Percentiles rank a stretch among this genome's conserved stretches.
phyloP scores from a whole-genome alignment of 2,113 vertebrate genomes.

The Hiodon tergisus region DNA sequence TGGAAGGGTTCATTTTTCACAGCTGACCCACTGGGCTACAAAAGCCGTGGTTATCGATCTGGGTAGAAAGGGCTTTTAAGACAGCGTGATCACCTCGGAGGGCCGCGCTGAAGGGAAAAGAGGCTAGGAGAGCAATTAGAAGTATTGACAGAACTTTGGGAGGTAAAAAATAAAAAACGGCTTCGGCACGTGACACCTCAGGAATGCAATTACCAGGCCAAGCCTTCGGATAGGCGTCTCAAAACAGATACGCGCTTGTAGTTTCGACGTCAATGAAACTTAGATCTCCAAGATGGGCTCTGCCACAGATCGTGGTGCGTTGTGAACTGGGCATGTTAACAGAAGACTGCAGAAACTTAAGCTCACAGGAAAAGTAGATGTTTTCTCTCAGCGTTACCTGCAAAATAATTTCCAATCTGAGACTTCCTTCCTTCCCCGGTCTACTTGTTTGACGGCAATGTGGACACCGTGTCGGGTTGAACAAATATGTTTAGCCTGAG shows the following conservation, averaged over 20 bases:
- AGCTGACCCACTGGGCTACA: background rate
- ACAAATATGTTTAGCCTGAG: conserved; percentile 15
- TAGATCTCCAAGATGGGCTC: no score
- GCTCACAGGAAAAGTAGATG: background rate
- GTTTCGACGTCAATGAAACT: no score
- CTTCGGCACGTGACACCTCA: background rate
- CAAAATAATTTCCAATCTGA: conserved; percentile 31
- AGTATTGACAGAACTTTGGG: background rate
- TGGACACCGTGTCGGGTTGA: no score
- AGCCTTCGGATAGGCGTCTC: background rate
- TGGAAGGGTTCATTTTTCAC: conserved; percentile 18
- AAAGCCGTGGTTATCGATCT: conserved; percentile 9
- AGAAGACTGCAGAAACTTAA: background rate
- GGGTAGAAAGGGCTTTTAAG: background rate
- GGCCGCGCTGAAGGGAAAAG: background rate
- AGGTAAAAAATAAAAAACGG: background rate
- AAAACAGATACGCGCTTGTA: no score
- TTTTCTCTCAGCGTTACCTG: conserved; percentile 24
- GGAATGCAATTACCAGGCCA: background rate
- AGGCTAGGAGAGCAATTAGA: background rate
- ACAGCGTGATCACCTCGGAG: background rate
- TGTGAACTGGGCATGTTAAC: no score
- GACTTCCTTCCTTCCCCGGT: conserved; percentile 29
- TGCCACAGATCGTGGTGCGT: no score
- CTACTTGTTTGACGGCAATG: conserved; percentile 25